These are phyloP conservation scores for Salminus brasiliensis DNA, from an alignment of 2,113 vertebrate genomes.

Conservation along the genomic window DNA sequence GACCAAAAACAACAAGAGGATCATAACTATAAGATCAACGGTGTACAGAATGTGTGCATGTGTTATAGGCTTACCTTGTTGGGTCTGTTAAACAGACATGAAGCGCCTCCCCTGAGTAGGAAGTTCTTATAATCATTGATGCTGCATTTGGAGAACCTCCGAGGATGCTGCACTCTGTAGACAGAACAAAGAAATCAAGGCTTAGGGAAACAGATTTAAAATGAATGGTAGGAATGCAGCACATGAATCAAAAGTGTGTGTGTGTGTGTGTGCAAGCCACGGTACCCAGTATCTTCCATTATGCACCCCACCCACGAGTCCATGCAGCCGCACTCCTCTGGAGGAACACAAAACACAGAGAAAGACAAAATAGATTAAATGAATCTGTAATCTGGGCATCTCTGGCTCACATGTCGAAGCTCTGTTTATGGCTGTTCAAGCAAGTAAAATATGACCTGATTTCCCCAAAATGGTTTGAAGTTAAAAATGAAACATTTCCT, in stretches of 20 bases:
- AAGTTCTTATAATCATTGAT: slow-evolving; percentile 95
- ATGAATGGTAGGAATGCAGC: too few species aligned
- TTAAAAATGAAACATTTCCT: too few species aligned
- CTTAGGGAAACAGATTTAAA: not conserved
- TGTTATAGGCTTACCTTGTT: slow-evolving; percentile 81
- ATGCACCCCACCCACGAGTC: slow-evolving; percentile 59
- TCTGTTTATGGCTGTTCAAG: too few species aligned
- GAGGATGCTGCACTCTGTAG: slow-evolving; percentile 87
- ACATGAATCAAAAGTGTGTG: not conserved
- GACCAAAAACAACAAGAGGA: too few species aligned
- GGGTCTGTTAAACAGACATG: slow-evolving; percentile 95
- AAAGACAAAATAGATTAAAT: slow-evolving; percentile 22
- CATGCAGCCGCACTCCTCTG: slow-evolving; percentile 59
- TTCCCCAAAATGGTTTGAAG: too few species aligned
- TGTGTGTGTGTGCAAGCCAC: not conserved
- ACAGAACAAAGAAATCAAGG: slow-evolving; percentile 40
- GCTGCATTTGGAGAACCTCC: slow-evolving; percentile 96
- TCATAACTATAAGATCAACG: too few species aligned
- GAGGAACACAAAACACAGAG: slow-evolving; percentile 24
- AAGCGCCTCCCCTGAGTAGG: slow-evolving; percentile 90
- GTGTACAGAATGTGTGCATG: not conserved
- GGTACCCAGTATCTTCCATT: slow-evolving; percentile 58
- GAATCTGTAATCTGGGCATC: too few species aligned
- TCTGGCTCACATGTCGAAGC: too few species aligned
- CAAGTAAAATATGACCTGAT: too few species aligned